A percentile compares a stretch with the other conserved stretches of the same genome.
Conservation (phyloP, 2,797 vertebrate genomes). For the Muraenolepis orangiensis region DNA sequence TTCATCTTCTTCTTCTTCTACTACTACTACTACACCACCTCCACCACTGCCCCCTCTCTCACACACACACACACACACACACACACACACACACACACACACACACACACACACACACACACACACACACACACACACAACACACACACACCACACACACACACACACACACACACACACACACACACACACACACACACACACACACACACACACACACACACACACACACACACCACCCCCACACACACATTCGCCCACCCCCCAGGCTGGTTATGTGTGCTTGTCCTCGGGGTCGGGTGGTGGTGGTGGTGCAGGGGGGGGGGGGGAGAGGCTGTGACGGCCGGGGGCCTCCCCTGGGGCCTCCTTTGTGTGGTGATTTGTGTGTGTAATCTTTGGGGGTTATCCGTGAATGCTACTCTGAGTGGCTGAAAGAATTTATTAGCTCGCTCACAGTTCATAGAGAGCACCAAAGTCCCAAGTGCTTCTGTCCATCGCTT, state of each 20-base stretch:
- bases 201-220: too few relatives aligned
- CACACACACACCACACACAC: constrained; percentile 33
- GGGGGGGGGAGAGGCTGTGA: constrained; percentile 74
- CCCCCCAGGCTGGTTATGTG: constrained; percentile 76
- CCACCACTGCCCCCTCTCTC: too few relatives aligned
- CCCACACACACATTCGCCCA: constrained; percentile 38
- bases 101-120: constrained; percentile 24
- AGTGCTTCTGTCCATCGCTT: constrained; percentile 82
- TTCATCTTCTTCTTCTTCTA: constrained; percentile 42
- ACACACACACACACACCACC: constrained; percentile 30
- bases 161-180: constrained; percentile 26
- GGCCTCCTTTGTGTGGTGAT: constrained; percentile 89
- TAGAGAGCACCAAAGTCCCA: constrained; percentile 90
- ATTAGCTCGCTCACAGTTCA: constrained; percentile 93
- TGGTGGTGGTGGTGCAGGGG: background rate
- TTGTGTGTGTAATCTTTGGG: constrained; percentile 93
- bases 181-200: constrained; percentile 50
- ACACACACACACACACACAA: constrained; percentile 50
- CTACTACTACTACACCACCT: too few relatives aligned
- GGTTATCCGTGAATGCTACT: constrained; percentile 86
- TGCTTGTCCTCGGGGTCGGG: constrained; percentile 77
- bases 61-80: constrained; percentile 25
- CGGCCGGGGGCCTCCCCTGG: constrained; percentile 74
- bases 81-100: constrained; percentile 51
- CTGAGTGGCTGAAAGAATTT: constrained; percentile 92